Percentiles rank a stretch among this genome's conserved stretches.
Conservation (phyloP, 2,113 vertebrate genomes). For the Shinisaurus crocodilurus region DNA sequence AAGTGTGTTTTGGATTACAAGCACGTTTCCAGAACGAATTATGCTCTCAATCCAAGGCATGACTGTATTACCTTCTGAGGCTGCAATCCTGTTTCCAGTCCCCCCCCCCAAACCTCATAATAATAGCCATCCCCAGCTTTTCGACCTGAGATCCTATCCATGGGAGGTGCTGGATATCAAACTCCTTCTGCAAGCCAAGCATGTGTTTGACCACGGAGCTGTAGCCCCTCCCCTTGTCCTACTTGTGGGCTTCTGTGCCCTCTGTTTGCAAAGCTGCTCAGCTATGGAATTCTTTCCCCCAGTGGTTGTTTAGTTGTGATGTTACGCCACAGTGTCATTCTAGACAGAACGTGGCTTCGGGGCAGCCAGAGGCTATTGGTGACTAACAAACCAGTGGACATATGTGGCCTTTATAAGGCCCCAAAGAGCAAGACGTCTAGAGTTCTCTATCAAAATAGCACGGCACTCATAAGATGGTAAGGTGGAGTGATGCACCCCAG, state of each 20-base stretch:
- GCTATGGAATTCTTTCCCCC: not conserved
- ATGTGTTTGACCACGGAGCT: not conserved
- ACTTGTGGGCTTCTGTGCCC: not conserved
- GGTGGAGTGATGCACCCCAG: not conserved
- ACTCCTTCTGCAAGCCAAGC: not conserved
- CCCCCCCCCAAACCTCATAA: no score
- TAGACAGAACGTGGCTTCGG: not conserved
- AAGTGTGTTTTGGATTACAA: no score
- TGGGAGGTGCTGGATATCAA: not conserved
- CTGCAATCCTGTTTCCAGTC: no score
- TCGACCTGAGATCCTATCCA: not conserved
- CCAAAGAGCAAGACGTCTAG: not conserved
- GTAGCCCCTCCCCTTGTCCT: not conserved
- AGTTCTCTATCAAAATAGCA: not conserved
- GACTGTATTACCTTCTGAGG: no score
- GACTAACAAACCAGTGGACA: not conserved
- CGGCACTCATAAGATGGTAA: not conserved
- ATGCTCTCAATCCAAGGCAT: no score
- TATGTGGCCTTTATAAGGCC: not conserved
- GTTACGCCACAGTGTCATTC: not conserved
- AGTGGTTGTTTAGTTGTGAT: not conserved
- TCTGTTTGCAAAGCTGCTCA: not conserved
- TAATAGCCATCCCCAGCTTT: not conserved
- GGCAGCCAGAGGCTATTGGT: not conserved
- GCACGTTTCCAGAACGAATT: no score